Percentiles rank a stretch among this genome's conserved stretches.
Evolutionary conservation across 2,113 vertebrate genomes (phyloP).

Genomic region (Pluvialis apricaria): DNA sequence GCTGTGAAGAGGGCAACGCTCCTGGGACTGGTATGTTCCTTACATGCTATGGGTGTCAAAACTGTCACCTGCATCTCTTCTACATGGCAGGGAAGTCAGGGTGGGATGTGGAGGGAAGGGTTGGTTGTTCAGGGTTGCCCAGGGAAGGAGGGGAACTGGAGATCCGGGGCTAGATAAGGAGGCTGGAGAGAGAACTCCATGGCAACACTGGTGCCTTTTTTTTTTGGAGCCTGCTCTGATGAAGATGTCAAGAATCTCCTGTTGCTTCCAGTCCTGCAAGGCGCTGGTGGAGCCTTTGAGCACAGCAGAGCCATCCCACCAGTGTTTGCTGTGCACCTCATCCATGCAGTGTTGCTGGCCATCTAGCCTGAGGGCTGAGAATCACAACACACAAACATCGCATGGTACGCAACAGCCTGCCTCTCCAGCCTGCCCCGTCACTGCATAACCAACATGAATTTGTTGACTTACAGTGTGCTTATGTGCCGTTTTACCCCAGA

Average conservation of each 20-base stretch:
- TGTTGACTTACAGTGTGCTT: neutral
- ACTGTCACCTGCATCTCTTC: neutral
- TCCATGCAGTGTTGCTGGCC: neutral
- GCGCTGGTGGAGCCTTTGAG: neutral
- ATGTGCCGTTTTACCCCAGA: fast-evolving
- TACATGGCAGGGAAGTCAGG: neutral
- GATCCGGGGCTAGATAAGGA: neutral
- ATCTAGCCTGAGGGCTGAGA: neutral
- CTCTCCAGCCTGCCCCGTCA: neutral
- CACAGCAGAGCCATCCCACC: neutral
- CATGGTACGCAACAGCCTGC: neutral
- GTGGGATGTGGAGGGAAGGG: neutral
- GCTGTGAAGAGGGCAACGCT: neutral
- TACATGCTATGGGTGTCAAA: neutral
- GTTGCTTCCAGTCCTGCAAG: neutral
- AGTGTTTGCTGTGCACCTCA: neutral
- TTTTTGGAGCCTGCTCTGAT: neutral
- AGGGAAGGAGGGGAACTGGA: neutral
- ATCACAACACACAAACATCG: neutral
- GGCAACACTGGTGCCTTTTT: neutral
- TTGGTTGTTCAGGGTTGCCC: neutral
- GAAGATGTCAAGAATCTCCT: neutral
- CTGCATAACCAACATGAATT: neutral
- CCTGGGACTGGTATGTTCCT: neutral
- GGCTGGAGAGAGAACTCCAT: neutral